Conservation (phyloP, 2,797 vertebrate species). For the Muscicapa striata region DNA sequence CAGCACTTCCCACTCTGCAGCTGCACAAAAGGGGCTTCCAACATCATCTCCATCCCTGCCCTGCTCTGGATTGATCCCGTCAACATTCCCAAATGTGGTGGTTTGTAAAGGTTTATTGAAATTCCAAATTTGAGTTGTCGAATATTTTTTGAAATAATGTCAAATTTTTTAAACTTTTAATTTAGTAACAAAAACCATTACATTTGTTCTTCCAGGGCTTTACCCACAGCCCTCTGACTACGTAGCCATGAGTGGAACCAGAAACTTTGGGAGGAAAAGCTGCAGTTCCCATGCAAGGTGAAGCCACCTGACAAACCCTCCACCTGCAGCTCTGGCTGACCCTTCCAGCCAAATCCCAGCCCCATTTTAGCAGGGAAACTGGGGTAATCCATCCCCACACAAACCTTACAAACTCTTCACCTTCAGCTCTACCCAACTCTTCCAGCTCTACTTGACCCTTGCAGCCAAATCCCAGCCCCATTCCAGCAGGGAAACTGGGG, state of each 20-base stretch:
- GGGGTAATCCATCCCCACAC: neutral
- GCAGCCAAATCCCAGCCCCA: neutral
- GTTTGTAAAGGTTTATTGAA: too few relatives aligned
- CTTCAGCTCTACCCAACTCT: neutral
- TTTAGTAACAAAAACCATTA: too few relatives aligned
- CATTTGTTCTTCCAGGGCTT: neutral
- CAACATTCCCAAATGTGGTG: neutral
- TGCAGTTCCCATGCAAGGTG: rapidly evolving
- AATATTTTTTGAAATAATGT: too few relatives aligned
- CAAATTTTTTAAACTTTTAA: too few relatives aligned
- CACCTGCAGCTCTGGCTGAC: neutral
- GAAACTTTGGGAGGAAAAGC: neutral
- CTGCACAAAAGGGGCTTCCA: neutral
- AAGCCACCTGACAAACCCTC: neutral
- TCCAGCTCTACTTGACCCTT: neutral
- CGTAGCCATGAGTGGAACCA: rapidly evolving
- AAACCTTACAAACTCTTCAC: neutral
- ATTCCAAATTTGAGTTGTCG: too few relatives aligned
- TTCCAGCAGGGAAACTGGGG: neutral
- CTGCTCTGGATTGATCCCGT: rapidly evolving
- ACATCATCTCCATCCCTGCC: neutral
- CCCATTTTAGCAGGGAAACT: neutral
- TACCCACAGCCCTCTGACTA: rapidly evolving
- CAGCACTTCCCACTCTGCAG: neutral
- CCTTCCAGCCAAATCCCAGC: neutral